Evolutionary conservation across 1,140 invertebrate species (phyloP).

Genomic region (Pseudomyrmex concolor): DNA sequence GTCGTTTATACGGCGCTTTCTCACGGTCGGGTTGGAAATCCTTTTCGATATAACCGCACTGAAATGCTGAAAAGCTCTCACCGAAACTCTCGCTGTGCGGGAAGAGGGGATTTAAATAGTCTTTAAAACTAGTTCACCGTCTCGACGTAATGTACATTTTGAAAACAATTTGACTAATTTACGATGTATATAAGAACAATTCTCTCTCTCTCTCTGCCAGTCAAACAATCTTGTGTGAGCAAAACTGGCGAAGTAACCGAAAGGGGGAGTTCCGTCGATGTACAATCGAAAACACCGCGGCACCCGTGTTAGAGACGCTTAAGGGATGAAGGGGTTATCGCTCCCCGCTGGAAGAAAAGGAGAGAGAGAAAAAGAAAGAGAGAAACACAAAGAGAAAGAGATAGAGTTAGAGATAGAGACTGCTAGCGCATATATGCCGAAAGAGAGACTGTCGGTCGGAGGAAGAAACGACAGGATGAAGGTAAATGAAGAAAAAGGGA

Average conservation of each 20-base stretch:
- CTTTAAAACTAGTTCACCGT: neutral
- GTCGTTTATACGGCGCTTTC: constrained; percentile 74
- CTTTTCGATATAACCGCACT: constrained; percentile 6
- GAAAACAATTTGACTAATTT: neutral
- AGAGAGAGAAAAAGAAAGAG: neutral
- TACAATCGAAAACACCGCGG: constrained; percentile 48
- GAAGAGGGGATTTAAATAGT: no score
- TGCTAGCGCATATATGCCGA: constrained; percentile 9
- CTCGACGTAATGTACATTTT: neutral
- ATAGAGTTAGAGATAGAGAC: neutral
- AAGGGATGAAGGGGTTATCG: constrained; percentile 60
- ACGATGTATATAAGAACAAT: neutral
- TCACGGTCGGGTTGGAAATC: constrained; percentile 63
- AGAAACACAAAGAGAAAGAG: neutral
- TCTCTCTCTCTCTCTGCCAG: neutral
- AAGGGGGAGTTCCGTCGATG: constrained; percentile 22
- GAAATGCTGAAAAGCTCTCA: neutral
- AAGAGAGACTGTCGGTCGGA: constrained; percentile 32
- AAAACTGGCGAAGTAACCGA: constrained; percentile 50
- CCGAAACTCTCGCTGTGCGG: neutral
- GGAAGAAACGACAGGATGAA: constrained; percentile 60
- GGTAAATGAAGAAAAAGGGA: constrained; percentile 70
- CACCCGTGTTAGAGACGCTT: constrained; percentile 63
- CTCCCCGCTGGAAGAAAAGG: constrained; percentile 4
- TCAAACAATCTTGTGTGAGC: constrained; percentile 24